These are phyloP conservation scores for Drosophila lacicola DNA, from an alignment of 2,888 invertebrate species.

Conservation along the genomic window DNA sequence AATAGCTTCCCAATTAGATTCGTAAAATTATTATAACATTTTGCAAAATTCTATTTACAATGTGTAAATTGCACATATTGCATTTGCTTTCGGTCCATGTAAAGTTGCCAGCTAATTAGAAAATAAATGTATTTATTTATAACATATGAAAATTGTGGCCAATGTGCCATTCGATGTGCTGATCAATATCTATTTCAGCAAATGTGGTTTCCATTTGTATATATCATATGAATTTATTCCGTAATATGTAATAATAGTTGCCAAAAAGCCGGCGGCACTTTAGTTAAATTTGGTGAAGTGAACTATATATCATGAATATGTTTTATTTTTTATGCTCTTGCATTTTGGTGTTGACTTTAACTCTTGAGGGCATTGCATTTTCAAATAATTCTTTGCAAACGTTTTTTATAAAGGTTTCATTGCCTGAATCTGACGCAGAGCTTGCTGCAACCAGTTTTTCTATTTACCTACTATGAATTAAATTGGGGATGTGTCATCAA, in stretches of 20 bases:
- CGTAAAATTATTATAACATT: constrained; percentile 35
- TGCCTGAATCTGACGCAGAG: too few species aligned
- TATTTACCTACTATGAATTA: too few species aligned
- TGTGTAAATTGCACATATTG: constrained; percentile 43
- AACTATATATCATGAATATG: constrained; percentile 3
- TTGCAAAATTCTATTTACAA: constrained; percentile 47
- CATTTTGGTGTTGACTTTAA: neutral
- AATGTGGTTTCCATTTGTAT: constrained; percentile 6
- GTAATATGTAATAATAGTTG: constrained; percentile 4
- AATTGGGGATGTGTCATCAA: too few species aligned
- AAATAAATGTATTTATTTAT: constrained; percentile 37
- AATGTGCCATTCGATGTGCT: neutral
- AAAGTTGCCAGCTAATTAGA: constrained; percentile 45
- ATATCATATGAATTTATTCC: constrained; percentile 2
- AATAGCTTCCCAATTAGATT: constrained; percentile 48
- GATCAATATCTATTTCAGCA: constrained; percentile 25
- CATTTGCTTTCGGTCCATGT: constrained; percentile 21
- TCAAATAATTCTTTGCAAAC: neutral
- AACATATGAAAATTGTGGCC: constrained; percentile 16
- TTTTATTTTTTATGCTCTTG: neutral
- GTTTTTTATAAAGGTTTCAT: too few species aligned
- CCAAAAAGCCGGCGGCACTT: neutral
- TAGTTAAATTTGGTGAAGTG: neutral
- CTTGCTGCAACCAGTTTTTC: too few species aligned
- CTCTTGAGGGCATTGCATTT: neutral